Conservation (phyloP, 1,140 invertebrate genomes). For the Pinna nobilis region DNA sequence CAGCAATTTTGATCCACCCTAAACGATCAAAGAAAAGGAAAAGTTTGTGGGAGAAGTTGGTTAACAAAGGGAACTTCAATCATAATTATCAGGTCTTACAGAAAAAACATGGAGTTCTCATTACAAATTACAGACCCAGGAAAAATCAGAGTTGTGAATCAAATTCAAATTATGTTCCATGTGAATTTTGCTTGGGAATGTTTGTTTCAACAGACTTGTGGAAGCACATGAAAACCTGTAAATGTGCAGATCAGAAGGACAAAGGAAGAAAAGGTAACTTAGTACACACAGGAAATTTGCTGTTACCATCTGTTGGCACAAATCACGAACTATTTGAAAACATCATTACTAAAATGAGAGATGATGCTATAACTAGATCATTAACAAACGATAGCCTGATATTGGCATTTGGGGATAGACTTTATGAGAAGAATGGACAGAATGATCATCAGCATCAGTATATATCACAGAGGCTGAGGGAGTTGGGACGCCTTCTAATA, state of each 20-base stretch:
- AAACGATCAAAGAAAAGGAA: constrained; percentile 13
- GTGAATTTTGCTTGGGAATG: not conserved
- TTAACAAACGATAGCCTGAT: not conserved
- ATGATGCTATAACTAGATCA: not conserved
- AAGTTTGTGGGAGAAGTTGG: constrained; percentile 4
- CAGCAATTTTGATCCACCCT: not conserved
- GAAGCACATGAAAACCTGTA: not conserved
- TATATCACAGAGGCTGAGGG: constrained; percentile 6
- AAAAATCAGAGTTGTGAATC: not conserved
- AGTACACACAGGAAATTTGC: not conserved
- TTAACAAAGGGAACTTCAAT: constrained; percentile 22
- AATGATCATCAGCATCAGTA: not conserved
- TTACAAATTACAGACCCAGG: constrained; percentile 17
- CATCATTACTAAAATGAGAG: not conserved
- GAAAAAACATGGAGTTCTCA: constrained; percentile 6
- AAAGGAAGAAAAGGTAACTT: not conserved
- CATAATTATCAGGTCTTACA: constrained; percentile 19
- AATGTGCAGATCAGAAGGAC: not conserved
- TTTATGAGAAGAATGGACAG: constrained; percentile 1
- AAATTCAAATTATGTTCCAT: constrained; percentile 22
- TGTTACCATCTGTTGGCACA: not conserved
- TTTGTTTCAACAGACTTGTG: constrained; percentile 9
- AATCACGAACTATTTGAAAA: not conserved
- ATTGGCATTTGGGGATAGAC: not conserved
- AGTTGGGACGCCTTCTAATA: not conserved